A percentile compares a stretch with the other conserved stretches of the same genome.
phyloP scores from a whole-genome alignment of 2,113 vertebrate species.

The Bungarus multicinctus region DNA sequence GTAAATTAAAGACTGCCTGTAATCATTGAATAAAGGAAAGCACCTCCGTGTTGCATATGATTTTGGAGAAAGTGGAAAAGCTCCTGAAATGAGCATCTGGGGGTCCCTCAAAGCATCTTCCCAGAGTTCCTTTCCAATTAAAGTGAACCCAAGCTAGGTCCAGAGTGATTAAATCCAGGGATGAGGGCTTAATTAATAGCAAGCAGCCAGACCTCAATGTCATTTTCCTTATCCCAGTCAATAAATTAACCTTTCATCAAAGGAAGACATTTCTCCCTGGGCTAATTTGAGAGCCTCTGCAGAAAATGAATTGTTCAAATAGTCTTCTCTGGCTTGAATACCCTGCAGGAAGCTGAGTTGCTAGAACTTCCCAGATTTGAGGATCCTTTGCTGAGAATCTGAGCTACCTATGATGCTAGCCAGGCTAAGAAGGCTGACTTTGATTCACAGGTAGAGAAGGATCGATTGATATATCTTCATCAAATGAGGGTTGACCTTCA shows the following conservation, averaged over 20 bases:
- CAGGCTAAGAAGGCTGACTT: not conserved
- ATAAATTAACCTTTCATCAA: slow-evolving; percentile 28
- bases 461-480: not conserved
- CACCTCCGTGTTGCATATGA: accelerated
- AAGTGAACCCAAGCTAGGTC: slow-evolving; percentile 33
- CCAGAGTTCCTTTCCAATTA: not conserved
- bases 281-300: slow-evolving; percentile 3
- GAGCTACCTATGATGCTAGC: not conserved
- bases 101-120: not conserved
- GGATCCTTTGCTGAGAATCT: not conserved
- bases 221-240: slow-evolving; percentile 39
- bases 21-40: not conserved
- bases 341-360: not conserved
- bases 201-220: slow-evolving; percentile 9
- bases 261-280: accelerated
- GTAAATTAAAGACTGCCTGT: not conserved
- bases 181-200: slow-evolving; percentile 51
- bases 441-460: not conserved
- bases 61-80: not conserved
- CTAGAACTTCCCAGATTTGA: not conserved
- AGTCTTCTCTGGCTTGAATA: not conserved
- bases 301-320: not conserved
- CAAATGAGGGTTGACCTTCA: not conserved
- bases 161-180: slow-evolving; percentile 47
- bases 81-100: not conserved